Evolutionary conservation across 2,797 vertebrate genomes (phyloP), one percentile per base, ranked within the genome.

Genomic region (Morus bassanus): DNA sequence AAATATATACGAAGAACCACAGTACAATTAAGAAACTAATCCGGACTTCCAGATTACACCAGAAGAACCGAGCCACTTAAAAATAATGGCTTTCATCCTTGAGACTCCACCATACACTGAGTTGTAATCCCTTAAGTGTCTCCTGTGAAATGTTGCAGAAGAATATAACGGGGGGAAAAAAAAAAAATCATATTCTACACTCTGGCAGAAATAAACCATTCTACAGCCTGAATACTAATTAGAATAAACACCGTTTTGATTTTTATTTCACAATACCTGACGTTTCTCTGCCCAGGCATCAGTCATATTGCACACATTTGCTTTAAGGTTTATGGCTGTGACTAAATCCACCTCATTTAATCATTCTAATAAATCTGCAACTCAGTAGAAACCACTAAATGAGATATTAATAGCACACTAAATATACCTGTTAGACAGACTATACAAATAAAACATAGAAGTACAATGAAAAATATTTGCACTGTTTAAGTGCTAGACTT

Each of bases 331-430:
- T 72, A 73, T 70, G 89, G 74, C 25, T 92, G 51, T 60, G 92
- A 94, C 91, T 67, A 89, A 93, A 92, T 87, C 43, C 67, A 94
- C 41, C 43, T 85, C 79, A 43, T 65, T 93, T 91, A 92, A 92
- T 89, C 85, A 74, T n/a, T 54, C 63, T 39, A 76, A 95, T 91
- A 92, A 91, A 95, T 81, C 89, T 72, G 10, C 68, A 68, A 21
- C 77, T 90, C 82, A 43, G 59, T 6, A 85, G 82, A 93, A 94
- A 60, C 23, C 48, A 85, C 60, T 67, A 92, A 89, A 87, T 77
- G 90, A 86, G 88, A 53, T 61, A 73, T 75, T 94, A 96, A 93
- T 59, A 88, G 65, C 57, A 72, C 31, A 67, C 75, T 91, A 88
- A 93, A 91, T 72, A 91, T 22, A 88, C 48, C 83, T 83, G 68